A percentile compares a stretch with the other conserved stretches of the same genome.
phyloP scores from a whole-genome alignment of 2,888 invertebrate genomes.

The Euproctis similis region DNA sequence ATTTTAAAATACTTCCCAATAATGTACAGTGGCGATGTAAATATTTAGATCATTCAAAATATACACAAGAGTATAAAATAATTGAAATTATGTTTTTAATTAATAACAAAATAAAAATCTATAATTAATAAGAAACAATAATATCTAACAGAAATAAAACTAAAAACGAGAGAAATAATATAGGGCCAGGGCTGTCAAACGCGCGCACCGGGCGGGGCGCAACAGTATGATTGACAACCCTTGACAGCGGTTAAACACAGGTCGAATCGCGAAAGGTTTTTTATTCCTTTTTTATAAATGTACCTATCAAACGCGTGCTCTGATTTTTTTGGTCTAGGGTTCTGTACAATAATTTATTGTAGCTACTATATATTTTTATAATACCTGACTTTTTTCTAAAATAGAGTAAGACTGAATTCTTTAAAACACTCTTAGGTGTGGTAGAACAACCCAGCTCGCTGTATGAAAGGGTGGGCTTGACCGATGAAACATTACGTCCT shows the following conservation, averaged over 20 bases:
- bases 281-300: constrained; percentile 25
- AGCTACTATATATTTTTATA: too few relatives aligned
- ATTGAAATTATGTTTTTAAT: too few relatives aligned
- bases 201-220: constrained; percentile 33
- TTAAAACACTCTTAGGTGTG: too few relatives aligned
- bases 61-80: too few relatives aligned
- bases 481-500: too few relatives aligned
- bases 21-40: too few relatives aligned
- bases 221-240: constrained; percentile 57
- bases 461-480: too few relatives aligned
- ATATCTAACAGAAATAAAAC: constrained; percentile 24
- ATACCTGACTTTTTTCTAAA: too few relatives aligned
- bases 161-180: constrained; percentile 25
- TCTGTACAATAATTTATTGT: constrained; percentile 23
- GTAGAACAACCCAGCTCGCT: too few relatives aligned
- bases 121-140: constrained; percentile 24
- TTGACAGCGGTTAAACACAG: constrained; percentile 69
- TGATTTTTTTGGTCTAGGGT: constrained; percentile 24
- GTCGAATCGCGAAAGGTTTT: constrained; percentile 66
- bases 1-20: too few relatives aligned
- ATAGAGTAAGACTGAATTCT: too few relatives aligned
- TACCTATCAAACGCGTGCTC: constrained; percentile 22
- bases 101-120: constrained; percentile 3
- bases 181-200: constrained; percentile 37
- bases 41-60: too few relatives aligned